Evolutionary conservation across 1,140 invertebrate genomes (phyloP), one percentile per base, ranked within the genome.

Genomic region (Leptestheria dahalacensis): DNA sequence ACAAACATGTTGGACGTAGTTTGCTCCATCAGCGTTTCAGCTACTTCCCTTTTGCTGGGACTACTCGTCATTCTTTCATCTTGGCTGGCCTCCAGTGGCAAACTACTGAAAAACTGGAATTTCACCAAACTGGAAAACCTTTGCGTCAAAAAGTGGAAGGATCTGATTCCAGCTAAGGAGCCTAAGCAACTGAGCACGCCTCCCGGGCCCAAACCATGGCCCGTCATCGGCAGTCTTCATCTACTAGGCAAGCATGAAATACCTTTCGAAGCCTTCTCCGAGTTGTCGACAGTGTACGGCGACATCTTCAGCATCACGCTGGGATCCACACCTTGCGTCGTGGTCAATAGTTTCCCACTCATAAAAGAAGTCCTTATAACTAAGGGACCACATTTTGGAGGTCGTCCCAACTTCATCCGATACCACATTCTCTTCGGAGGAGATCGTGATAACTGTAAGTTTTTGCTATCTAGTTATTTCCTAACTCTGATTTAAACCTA

Each of bases 351-450:
- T 64, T 78, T 83, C 65, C 74, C 79, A 2, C 68, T 81, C 12
- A 84, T 91, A 63, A 80, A 81, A 61, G 84, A 88, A 69, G 85
- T 91, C 18, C 75, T 91, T 15, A 82, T 89, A 66, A 78, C 81
- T 60, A 88, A 88, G 69, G 85, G 85, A 41, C 81, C 80, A 59
- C 79, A 82, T 63, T 89, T 92, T 70, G 85, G 84, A 2, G 84
- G 85, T 4, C 73, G 88, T 29, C 87, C 88, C 0, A 80, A 89
- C 68, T 91, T 90, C 69, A 66, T 83, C 28, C 73, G 88, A 64
- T 83, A 81, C 66, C 72, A 79, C 59, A 68, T 78, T 21, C 73
- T 85, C 2, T 85, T 85, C 68, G 72, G 73, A 49, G 80, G 80
- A 20, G 73, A 83, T 66, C 80, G 79, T 65, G 75, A 84, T 61